Evolutionary conservation across 1,140 invertebrate species (phyloP).

Genomic region (Maniola jurtina): DNA sequence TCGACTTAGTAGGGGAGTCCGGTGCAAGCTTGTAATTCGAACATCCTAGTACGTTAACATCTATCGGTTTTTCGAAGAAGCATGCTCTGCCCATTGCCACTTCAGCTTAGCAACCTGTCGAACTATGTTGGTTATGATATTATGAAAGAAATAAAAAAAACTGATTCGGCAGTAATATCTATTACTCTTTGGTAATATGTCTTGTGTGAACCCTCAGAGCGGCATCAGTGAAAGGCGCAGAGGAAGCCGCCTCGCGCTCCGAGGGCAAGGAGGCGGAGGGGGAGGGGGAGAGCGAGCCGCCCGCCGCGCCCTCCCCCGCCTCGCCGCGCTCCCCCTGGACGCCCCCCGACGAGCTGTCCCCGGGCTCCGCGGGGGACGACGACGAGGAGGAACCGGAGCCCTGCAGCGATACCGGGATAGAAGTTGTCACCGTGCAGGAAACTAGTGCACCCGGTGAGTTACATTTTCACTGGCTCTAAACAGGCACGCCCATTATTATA

Average conservation of each 20-base stretch:
- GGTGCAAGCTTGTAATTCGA: no score
- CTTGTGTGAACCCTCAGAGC: slow-evolving; percentile 16
- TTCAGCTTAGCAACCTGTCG: no score
- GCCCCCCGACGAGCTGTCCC: slow-evolving; percentile 59
- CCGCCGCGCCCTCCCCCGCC: background rate
- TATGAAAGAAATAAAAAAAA: no score
- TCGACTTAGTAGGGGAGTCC: no score
- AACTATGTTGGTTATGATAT: no score
- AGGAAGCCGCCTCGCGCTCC: slow-evolving; percentile 8
- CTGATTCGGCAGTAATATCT: no score
- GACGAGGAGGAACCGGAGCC: slow-evolving; percentile 40
- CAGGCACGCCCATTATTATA: no score
- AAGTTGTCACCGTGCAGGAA: slow-evolving; percentile 48
- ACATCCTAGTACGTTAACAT: no score
- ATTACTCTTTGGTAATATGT: no score
- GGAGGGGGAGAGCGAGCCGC: slow-evolving; percentile 6
- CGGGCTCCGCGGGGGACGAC: slow-evolving; percentile 49
- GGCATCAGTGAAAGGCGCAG: slow-evolving; percentile 32
- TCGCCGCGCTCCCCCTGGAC: slow-evolving; percentile 23
- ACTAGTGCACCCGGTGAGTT: slow-evolving; percentile 36
- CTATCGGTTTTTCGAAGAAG: no score
- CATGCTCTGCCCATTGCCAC: no score
- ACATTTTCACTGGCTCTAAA: no score
- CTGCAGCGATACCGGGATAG: slow-evolving; percentile 35
- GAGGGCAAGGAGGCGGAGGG: slow-evolving; percentile 33